A percentile compares a stretch with the other conserved stretches of the same genome.
phyloP scores from a whole-genome alignment of 2,797 vertebrate species.

The Vultur gryphus region DNA sequence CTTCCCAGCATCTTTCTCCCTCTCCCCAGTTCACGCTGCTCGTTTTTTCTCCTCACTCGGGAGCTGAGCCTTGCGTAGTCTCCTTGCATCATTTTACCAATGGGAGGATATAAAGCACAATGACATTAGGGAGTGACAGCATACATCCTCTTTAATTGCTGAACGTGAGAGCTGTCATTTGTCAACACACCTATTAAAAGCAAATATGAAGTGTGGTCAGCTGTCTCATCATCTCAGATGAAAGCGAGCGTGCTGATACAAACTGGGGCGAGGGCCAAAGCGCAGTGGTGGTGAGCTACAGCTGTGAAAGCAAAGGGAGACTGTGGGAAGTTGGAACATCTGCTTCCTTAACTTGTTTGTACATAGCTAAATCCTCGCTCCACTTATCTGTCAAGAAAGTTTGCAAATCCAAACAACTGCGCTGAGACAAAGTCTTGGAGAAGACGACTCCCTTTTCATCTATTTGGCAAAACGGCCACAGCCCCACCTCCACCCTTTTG shows the following conservation, averaged over 20 bases:
- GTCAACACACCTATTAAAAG: background rate
- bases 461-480: background rate
- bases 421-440: background rate
- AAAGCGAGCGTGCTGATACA: fast-evolving
- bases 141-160: background rate
- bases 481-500: background rate
- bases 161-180: background rate
- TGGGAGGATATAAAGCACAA: background rate
- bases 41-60: fast-evolving
- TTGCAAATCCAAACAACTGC: background rate
- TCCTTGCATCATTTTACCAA: fast-evolving
- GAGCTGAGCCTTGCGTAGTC: background rate
- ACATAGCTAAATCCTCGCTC: background rate
- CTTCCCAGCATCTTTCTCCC: background rate
- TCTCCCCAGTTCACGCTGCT: background rate
- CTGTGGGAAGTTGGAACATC: background rate
- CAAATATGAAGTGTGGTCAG: fast-evolving
- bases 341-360: background rate
- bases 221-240: background rate
- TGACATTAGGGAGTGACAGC: background rate
- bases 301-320: background rate
- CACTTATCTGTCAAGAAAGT: background rate
- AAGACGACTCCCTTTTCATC: background rate
- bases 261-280: background rate
- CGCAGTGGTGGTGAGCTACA: background rate